A percentile compares a stretch with the other conserved stretches of the same genome.
Conservation (phyloP, 2,113 vertebrate species). For the Bagarius yarrelli region DNA sequence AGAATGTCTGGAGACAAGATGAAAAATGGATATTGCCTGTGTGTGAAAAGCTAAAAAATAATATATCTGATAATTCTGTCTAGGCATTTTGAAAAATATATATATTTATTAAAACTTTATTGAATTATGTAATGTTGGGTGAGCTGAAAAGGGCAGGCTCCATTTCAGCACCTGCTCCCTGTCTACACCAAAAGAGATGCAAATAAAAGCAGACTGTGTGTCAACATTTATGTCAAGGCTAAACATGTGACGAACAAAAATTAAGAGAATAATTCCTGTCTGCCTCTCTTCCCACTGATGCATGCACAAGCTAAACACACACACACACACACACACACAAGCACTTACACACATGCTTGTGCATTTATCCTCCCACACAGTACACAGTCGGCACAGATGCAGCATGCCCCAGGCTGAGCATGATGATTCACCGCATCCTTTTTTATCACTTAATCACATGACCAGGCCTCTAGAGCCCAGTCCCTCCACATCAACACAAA, state of each 20-base stretch:
- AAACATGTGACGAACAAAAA: slow-evolving; percentile 4
- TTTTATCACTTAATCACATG: slow-evolving; percentile 65
- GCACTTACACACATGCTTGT: neutral
- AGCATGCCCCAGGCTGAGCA: slow-evolving; percentile 60
- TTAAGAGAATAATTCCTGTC: slow-evolving; percentile 15
- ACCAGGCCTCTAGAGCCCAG: slow-evolving; percentile 48
- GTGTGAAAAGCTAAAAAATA: slow-evolving; percentile 1
- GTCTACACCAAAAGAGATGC: slow-evolving; percentile 25
- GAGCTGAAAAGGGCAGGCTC: slow-evolving; percentile 46
- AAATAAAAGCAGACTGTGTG: slow-evolving; percentile 13
- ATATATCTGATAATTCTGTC: slow-evolving; percentile 22
- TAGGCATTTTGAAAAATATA: neutral
- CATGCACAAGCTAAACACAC: neutral
- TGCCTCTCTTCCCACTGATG: neutral
- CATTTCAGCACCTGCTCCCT: slow-evolving; percentile 56
- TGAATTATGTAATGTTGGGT: slow-evolving; percentile 25
- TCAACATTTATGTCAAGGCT: slow-evolving; percentile 12
- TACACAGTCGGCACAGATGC: slow-evolving; percentile 58
- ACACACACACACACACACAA: neutral
- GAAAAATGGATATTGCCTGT: neutral
- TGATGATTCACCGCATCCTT: slow-evolving; percentile 71
- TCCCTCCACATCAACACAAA: slow-evolving; percentile 16
- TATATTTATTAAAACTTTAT: neutral
- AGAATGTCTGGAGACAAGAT: neutral
- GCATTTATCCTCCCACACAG: slow-evolving; percentile 19